Percentiles rank a stretch among this genome's conserved stretches.
Conservation (phyloP, 2,113 vertebrate genomes). For the Bufo bufo region DNA sequence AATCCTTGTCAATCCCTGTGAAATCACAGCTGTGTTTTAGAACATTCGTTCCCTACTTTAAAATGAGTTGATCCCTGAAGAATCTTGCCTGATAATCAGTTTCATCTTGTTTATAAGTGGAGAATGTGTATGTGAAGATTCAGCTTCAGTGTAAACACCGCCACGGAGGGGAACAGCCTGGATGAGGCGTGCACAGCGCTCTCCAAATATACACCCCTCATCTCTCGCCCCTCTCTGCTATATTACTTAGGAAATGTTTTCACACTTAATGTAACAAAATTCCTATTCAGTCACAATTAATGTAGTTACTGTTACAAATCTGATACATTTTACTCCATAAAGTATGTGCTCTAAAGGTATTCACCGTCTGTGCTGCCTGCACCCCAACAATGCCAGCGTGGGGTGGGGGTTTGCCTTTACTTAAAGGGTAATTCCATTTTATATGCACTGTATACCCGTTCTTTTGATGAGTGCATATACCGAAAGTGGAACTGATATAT, state of each 20-base stretch:
- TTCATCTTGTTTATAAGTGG: constrained; percentile 44
- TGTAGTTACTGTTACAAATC: neutral
- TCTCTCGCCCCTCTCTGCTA: neutral
- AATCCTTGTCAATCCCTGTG: neutral
- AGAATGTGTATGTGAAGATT: constrained; percentile 40
- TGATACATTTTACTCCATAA: too few species aligned
- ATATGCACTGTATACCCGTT: too few species aligned
- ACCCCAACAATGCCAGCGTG: too few species aligned
- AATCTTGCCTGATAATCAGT: constrained; percentile 37
- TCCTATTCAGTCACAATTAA: too few species aligned
- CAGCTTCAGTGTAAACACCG: constrained; percentile 41
- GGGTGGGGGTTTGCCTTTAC: too few species aligned
- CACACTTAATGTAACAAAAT: too few species aligned
- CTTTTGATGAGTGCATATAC: too few species aligned
- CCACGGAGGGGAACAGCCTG: constrained; percentile 9
- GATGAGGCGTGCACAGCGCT: neutral
- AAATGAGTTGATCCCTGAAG: constrained; percentile 45
- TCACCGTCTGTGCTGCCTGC: too few species aligned
- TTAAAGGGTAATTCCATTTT: too few species aligned
- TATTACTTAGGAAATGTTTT: neutral
- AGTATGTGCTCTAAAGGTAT: too few species aligned
- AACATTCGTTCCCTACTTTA: neutral
- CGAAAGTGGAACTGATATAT: too few species aligned
- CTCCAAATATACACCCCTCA: neutral
- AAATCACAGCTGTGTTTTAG: constrained; percentile 8